A percentile compares a stretch with the other conserved stretches of the same genome.
Conservation (phyloP, 1,140 invertebrate species). For the Ostrea denselamellosa region DNA sequence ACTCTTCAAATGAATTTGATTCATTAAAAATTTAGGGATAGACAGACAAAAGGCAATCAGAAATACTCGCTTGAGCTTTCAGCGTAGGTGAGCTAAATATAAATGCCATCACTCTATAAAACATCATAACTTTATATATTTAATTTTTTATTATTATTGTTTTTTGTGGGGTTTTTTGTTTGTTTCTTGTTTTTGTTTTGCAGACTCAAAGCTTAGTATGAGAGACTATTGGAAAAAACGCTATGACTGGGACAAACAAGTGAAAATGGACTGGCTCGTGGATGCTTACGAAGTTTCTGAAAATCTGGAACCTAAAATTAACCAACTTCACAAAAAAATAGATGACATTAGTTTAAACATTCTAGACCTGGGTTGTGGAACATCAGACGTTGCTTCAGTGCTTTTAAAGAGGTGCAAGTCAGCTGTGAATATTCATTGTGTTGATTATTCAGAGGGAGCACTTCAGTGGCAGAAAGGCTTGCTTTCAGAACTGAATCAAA, state of each 20-base stretch:
- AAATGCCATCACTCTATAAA: no score
- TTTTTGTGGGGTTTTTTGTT: no score
- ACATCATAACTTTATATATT: not conserved
- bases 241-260: not conserved
- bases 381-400: constrained; percentile 47
- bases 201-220: constrained; percentile 48
- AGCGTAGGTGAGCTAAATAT: no score
- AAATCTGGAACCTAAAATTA: constrained; percentile 18
- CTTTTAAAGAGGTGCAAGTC: constrained; percentile 43
- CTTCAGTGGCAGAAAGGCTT: constrained; percentile 48
- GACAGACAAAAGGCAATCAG: no score
- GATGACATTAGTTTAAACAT: constrained; percentile 40
- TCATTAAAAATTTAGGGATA: no score
- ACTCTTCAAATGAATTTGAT: no score
- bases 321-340: not conserved
- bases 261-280: constrained; percentile 55
- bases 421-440: constrained; percentile 50
- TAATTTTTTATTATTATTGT: not conserved
- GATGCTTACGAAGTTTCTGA: constrained; percentile 43
- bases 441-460: constrained; percentile 56
- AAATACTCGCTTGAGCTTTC: no score
- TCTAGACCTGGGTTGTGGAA: constrained; percentile 60
- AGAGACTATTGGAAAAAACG: constrained; percentile 50
- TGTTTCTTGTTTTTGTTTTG: not conserved
- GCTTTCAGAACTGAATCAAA: not conserved